Percentiles rank a stretch among this genome's conserved stretches.
Conservation (phyloP, 1,140 invertebrate genomes). For the Platyscapa corneri region DNA sequence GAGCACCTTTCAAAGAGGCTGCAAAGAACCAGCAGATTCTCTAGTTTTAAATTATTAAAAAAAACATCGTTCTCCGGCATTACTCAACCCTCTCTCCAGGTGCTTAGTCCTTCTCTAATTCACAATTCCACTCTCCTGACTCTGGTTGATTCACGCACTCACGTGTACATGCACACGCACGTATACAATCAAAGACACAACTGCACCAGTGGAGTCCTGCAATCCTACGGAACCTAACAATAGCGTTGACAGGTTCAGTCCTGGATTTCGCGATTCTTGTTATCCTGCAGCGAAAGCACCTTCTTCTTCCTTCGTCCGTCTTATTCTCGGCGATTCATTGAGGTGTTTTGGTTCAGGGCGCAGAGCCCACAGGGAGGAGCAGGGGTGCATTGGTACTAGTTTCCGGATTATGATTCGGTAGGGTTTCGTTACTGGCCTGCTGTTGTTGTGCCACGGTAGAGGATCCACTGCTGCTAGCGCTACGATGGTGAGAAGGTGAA, state of each 20-base stretch:
- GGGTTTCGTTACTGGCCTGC: constrained; percentile 34
- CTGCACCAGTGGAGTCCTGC: neutral
- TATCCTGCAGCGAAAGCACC: neutral
- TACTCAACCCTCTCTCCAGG: neutral
- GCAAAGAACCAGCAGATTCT: neutral
- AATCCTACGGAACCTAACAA: neutral
- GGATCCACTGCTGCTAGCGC: neutral
- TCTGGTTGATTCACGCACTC: neutral
- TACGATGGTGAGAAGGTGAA: constrained; percentile 37
- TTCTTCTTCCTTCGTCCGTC: neutral
- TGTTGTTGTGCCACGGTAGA: constrained; percentile 20
- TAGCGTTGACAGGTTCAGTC: neutral
- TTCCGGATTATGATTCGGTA: constrained; percentile 58
- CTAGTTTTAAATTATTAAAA: neutral
- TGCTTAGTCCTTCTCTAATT: neutral
- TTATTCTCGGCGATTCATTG: neutral
- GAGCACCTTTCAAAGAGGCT: neutral
- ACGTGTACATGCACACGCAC: neutral
- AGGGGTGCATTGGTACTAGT: constrained; percentile 67
- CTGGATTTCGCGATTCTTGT: neutral
- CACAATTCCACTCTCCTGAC: too few species aligned
- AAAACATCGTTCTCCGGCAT: neutral
- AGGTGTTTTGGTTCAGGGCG: constrained; percentile 54
- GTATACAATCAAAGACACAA: neutral
- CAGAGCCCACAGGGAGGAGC: constrained; percentile 61